Evolutionary conservation across 1,140 invertebrate genomes (phyloP).

Genomic region (Panagrolaimus sp.): DNA sequence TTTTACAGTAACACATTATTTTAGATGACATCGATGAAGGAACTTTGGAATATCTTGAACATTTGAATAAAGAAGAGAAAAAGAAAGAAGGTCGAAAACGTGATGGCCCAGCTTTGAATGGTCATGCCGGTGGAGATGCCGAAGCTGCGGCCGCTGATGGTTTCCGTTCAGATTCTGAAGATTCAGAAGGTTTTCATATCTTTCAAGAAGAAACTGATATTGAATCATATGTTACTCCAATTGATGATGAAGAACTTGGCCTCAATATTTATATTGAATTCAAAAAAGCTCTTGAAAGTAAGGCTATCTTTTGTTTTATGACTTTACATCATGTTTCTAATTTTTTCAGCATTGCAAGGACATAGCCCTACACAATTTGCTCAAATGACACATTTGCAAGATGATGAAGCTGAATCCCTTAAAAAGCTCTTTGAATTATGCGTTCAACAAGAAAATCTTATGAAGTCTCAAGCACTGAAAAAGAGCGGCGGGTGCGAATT

Average conservation of each 20-base stretch:
- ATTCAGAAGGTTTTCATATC: background rate
- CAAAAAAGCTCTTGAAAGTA: slow-evolving; percentile 30
- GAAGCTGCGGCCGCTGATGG: background rate
- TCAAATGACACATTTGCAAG: slow-evolving; percentile 22
- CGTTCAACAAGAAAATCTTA: slow-evolving; percentile 34
- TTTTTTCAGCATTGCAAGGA: slow-evolving; percentile 28
- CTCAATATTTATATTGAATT: slow-evolving; percentile 37
- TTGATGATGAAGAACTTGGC: slow-evolving; percentile 33
- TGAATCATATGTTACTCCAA: slow-evolving; percentile 42
- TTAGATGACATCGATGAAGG: slow-evolving; percentile 43
- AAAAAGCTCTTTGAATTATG: slow-evolving; percentile 36
- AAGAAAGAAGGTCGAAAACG: slow-evolving; percentile 32
- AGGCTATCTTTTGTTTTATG: background rate
- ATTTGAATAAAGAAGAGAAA: slow-evolving; percentile 36
- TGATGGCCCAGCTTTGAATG: slow-evolving; percentile 30
- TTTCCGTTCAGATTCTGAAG: background rate
- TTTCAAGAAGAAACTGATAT: slow-evolving; percentile 42
- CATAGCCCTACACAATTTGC: slow-evolving; percentile 27
- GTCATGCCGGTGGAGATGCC: slow-evolving; percentile 17
- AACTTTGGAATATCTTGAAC: slow-evolving; percentile 38
- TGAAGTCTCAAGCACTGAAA: slow-evolving; percentile 28
- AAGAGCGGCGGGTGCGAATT: slow-evolving; percentile 39
- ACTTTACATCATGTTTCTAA: slow-evolving; percentile 17
- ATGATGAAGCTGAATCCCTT: slow-evolving; percentile 33
- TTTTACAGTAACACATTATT: slow-evolving; percentile 10